Base-by-base conservation (phyloP, 1,140 invertebrate species). In the Hydropsyche tenuis region DNA sequence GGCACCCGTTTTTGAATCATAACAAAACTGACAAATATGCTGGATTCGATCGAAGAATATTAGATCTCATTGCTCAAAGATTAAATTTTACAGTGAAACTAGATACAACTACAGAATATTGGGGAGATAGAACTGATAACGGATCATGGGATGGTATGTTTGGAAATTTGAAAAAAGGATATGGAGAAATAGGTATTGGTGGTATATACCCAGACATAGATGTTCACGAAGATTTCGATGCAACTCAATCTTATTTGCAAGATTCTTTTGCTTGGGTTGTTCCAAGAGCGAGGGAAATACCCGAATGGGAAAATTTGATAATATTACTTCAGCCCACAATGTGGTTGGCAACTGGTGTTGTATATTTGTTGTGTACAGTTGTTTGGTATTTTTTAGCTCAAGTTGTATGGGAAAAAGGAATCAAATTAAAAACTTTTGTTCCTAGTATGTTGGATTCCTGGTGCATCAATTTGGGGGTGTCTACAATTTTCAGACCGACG, bases 201-300 rank as follows among this genome's bases (percentile, higher is more conserved):
- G 77, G 69, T 18, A 74, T 78, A 22, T 78, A 78, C 46, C 77
- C 77, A n/a, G 77, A 78, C 46, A 78, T 72, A 23, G 30, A 76
- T 48, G 30, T 78, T 11, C 77, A 78, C 53, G 77, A 78, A 73
- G 77, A 78, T 51, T 78, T 76, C 30, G 77, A 78, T 46, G 46
- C 74, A 12, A 78, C 74, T n/a, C 6, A 72, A 7, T 78, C 77
- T 20, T 78, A 78, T 68, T 66, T 78, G 18, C 77, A 76, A 70
- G 77, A 78, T 68, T 75, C 77, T 6, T 74, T 69, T 37, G 60
- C 69, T 7, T 76, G 74, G 77, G 48, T 76, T 7, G 77, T 78
- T 0, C 77, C 77, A 1, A 75, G 72, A 64, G 77, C 77, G n/a
- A 72, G 70, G 25, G 43, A 72, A 27, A 64, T 78, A 22, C 77